These are phyloP conservation scores for Cassiopea xamachana DNA, from an alignment of 30 jellyfish, hydroid and myxozoan species.

Conservation along the genomic window DNA sequence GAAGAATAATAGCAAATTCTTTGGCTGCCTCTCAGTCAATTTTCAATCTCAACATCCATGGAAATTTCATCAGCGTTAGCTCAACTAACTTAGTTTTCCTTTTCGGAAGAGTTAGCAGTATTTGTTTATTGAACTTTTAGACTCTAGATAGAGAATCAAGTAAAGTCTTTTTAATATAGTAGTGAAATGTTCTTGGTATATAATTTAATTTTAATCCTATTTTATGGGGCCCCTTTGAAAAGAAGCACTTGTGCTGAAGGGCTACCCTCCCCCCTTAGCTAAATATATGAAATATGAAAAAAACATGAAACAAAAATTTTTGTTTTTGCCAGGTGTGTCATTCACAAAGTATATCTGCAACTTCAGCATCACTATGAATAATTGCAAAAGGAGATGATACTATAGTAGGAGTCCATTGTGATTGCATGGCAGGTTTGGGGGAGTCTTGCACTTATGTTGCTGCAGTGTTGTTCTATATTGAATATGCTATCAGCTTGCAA, in stretches of 20 bases:
- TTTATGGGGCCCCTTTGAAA: too few species aligned
- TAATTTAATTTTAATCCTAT: too few species aligned
- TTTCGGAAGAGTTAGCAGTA: too few species aligned
- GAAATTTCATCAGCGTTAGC: not conserved
- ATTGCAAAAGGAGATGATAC: slow-evolving; percentile 19
- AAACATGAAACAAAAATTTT: not conserved
- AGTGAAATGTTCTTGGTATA: too few species aligned
- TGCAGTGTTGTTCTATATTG: slow-evolving; percentile 43
- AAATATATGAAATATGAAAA: not conserved
- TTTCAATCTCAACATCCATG: not conserved
- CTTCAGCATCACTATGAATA: slow-evolving; percentile 13
- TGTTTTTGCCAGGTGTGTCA: not conserved
- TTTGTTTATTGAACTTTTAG: too few species aligned
- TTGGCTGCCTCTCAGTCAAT: not conserved
- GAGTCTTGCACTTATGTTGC: slow-evolving; percentile 38
- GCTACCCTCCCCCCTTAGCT: too few species aligned
- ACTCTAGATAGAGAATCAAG: not conserved
- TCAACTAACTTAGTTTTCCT: too few species aligned
- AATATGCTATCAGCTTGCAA: slow-evolving; percentile 14
- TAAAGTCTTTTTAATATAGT: slow-evolving; percentile 5
- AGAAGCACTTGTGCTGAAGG: too few species aligned
- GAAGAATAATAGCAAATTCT: not conserved
- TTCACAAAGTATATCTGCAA: not conserved
- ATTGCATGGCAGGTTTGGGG: slow-evolving; percentile 53
- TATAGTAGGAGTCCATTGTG: slow-evolving; percentile 33